A percentile compares a stretch with the other conserved stretches of the same genome.
Evolutionary conservation across 2,797 vertebrate species (phyloP).

Genomic region (Cyprinella venusta): DNA sequence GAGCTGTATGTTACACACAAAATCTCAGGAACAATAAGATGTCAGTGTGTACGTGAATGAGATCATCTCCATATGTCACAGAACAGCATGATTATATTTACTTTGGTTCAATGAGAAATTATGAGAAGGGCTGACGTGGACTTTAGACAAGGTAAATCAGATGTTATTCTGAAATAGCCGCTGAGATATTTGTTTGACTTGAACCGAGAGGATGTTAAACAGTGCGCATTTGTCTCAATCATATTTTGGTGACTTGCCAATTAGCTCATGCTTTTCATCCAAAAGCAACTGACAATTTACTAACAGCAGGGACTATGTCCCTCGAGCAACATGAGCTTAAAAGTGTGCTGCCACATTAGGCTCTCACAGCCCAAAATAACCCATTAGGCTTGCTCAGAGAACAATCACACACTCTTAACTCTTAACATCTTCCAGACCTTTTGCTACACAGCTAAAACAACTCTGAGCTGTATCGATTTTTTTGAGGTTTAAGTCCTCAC

Average conservation of each 20-base stretch:
- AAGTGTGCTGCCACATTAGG: conserved; percentile 35
- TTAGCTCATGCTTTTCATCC: conserved; percentile 31
- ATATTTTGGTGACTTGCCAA: conserved; percentile 46
- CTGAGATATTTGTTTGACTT: conserved; percentile 10
- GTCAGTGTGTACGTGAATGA: conserved; percentile 59
- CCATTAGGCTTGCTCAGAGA: conserved; percentile 12
- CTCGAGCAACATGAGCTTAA: conserved; percentile 27
- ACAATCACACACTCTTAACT: neutral
- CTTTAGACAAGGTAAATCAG: conserved; percentile 51
- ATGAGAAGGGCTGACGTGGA: conserved; percentile 65
- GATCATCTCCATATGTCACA: conserved; percentile 66
- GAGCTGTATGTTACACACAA: neutral
- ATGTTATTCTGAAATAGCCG: neutral
- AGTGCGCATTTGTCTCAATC: conserved; percentile 57
- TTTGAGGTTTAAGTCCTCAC: neutral
- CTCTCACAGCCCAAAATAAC: conserved; percentile 24
- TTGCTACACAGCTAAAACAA: neutral
- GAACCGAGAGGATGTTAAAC: conserved; percentile 1
- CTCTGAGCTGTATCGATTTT: neutral
- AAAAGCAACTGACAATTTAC: conserved; percentile 35
- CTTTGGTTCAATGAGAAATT: conserved; percentile 69
- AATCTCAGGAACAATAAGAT: conserved; percentile 53
- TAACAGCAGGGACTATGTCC: conserved; percentile 35
- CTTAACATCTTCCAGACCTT: neutral
- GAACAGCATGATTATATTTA: conserved; percentile 74